Evolutionary conservation across 2,797 vertebrate species (phyloP).

Genomic region (Sebastiscus albofasciatus): DNA sequence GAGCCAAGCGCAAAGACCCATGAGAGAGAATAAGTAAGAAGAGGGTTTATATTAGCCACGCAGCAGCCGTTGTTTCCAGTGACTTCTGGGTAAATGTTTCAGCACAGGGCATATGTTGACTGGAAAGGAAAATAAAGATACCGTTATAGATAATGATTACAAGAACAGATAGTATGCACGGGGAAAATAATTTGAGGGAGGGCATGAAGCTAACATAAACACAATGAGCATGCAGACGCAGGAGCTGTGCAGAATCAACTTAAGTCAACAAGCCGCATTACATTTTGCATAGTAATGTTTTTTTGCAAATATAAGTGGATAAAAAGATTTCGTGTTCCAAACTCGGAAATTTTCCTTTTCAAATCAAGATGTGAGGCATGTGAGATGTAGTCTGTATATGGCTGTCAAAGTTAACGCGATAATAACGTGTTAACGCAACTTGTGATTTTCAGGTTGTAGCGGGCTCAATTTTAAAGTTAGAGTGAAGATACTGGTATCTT

Average conservation of each 20-base stretch:
- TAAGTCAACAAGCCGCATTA: not conserved
- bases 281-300: not conserved
- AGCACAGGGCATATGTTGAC: constrained; percentile 28
- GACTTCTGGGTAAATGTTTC: constrained; percentile 44
- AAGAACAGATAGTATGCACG: not conserved
- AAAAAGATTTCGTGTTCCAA: not conserved
- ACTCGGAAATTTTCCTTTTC: not conserved
- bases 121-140: constrained; percentile 26
- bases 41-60: constrained; percentile 26
- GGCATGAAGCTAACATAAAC: not conserved
- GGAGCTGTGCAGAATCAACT: not conserved
- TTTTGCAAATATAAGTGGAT: not conserved
- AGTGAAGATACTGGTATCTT: no score
- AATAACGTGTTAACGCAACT: no score
- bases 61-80: constrained; percentile 28
- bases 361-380: not conserved
- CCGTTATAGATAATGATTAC: constrained; percentile 7
- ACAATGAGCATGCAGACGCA: not conserved
- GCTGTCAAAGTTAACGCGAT: no score
- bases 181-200: not conserved
- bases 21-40: constrained; percentile 35
- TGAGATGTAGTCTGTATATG: no score
- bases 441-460: no score
- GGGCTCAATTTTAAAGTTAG: no score
- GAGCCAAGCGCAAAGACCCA: constrained; percentile 40